phyloP scores from a whole-genome alignment of 2,888 invertebrate species.

The Sarcophaga subvicina region DNA sequence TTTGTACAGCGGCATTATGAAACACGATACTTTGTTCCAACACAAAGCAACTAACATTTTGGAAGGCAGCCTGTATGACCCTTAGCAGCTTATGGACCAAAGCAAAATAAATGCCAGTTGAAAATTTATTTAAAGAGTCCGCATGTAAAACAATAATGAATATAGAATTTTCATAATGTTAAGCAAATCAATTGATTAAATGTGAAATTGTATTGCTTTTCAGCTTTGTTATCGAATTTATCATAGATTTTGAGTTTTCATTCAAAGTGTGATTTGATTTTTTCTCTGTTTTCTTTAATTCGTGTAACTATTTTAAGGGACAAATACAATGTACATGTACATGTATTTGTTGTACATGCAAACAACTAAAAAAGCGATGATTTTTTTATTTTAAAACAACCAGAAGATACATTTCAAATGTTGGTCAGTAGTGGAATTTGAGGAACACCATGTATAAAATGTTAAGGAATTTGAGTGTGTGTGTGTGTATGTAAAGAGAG shows the following conservation, averaged over 20 bases:
- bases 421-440: slow-evolving; percentile 54
- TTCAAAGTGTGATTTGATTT: background rate
- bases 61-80: too few species aligned
- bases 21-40: too few species aligned
- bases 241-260: background rate
- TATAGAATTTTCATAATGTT: slow-evolving; percentile 4
- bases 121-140: background rate
- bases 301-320: background rate
- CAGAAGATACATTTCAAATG: slow-evolving; percentile 41
- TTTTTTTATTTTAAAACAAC: slow-evolving; percentile 22
- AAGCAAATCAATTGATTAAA: slow-evolving; percentile 40
- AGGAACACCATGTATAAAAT: background rate
- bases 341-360: too few species aligned
- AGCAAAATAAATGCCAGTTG: background rate
- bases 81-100: too few species aligned
- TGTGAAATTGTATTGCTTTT: slow-evolving; percentile 7
- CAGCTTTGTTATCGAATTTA: background rate
- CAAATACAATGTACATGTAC: background rate
- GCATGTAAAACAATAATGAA: background rate
- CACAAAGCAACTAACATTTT: too few species aligned
- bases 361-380: slow-evolving; percentile 18
- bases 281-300: background rate
- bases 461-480: background rate
- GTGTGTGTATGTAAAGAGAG: slow-evolving; percentile 5
- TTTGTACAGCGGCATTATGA: too few species aligned